Evolutionary conservation across 2,888 invertebrate genomes (phyloP).

Genomic region (Xiphydria camelus): DNA sequence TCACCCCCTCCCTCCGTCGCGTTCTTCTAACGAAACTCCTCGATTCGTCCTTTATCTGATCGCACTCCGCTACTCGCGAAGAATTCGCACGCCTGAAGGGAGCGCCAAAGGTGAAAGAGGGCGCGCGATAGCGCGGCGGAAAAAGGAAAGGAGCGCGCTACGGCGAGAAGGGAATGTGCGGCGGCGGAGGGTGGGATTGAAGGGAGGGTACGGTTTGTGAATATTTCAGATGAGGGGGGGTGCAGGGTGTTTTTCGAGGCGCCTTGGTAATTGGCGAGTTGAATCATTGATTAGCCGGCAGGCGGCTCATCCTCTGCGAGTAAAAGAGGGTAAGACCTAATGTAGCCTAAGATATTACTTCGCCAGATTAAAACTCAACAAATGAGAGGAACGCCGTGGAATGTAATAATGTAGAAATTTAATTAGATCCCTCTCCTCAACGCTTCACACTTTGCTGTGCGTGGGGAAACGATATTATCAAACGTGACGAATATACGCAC

Average conservation of each 20-base stretch:
- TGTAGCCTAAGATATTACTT: slow-evolving; percentile 48
- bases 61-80: no score
- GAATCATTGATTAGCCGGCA: slow-evolving; percentile 53
- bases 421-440: slow-evolving; percentile 25
- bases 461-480: slow-evolving; percentile 2
- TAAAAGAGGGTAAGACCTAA: slow-evolving; percentile 35
- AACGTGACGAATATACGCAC: background rate
- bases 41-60: no score
- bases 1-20: no score
- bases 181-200: background rate
- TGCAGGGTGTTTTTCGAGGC: slow-evolving; percentile 46
- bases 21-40: no score
- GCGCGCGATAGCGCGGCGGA: slow-evolving; percentile 4
- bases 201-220: slow-evolving; percentile 23
- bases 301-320: slow-evolving; percentile 17
- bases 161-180: no score
- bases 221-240: slow-evolving; percentile 23
- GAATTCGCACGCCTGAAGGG: no score
- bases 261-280: slow-evolving; percentile 51
- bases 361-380: slow-evolving; percentile 45
- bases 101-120: slow-evolving; percentile 3
- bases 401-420: slow-evolving; percentile 42
- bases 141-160: background rate
- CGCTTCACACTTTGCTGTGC: background rate
- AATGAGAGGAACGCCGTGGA: slow-evolving; percentile 24